These are phyloP conservation scores for Apis mellifera DNA, from an alignment of 1,140 invertebrate genomes.

Conservation along the genomic window Amel_HAv3.1 CM009931.2:21426001-21426500, in stretches of 20 bases:
- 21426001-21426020: constrained; percentile 46
- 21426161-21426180: constrained; percentile 22
- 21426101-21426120: constrained; percentile 60
- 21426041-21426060: constrained; percentile 24
- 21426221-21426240: constrained; percentile 66
- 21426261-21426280: constrained; percentile 32
- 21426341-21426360: constrained; percentile 11
- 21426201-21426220: constrained; percentile 74
- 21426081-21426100: constrained; percentile 53
- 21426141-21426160: constrained; percentile 3
- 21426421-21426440: neutral
- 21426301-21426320: no score
- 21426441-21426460: neutral
- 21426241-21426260: constrained; percentile 13
- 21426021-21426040: constrained; percentile 33
- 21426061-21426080: constrained; percentile 46
- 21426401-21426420: neutral
- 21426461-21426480: no score
- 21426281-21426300: neutral
- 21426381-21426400: constrained; percentile 16
- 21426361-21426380: neutral
- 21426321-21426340: no score
- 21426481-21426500: neutral
- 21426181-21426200: constrained; percentile 42
- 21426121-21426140: neutral